Evolutionary conservation across 1,140 invertebrate genomes (phyloP).

Genomic region (Hylaeus volcanicus): DNA sequence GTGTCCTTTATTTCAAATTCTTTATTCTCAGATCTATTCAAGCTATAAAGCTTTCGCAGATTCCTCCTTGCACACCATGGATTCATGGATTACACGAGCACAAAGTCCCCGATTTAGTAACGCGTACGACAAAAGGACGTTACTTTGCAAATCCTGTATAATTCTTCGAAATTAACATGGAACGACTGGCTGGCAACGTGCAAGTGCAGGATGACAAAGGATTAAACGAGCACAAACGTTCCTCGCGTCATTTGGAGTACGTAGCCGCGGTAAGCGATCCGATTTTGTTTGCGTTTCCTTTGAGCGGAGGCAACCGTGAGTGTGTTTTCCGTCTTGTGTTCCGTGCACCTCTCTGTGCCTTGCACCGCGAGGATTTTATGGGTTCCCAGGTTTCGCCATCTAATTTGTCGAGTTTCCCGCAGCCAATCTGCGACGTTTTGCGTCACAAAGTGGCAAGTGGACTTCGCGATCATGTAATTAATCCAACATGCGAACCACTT

Average conservation of each 20-base stretch:
- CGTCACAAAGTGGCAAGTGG: not conserved
- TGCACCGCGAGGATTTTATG: not conserved
- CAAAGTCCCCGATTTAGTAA: too few species aligned
- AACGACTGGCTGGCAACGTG: not conserved
- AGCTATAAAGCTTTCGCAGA: too few species aligned
- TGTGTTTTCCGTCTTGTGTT: slow-evolving; percentile 8
- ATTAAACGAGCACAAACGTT: not conserved
- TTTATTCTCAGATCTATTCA: too few species aligned
- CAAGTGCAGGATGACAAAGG: not conserved
- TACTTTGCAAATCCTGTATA: not conserved
- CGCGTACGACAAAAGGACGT: not conserved
- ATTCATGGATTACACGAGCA: too few species aligned
- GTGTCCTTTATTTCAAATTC: too few species aligned
- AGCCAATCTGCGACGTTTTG: not conserved
- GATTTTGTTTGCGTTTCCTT: slow-evolving; percentile 11
- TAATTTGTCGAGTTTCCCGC: not conserved
- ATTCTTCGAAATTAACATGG: not conserved
- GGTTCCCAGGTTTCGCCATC: not conserved
- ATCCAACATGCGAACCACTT: not conserved
- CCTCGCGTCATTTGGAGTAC: not conserved
- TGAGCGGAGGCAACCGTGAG: not conserved
- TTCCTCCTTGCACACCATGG: too few species aligned
- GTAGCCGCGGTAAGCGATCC: not conserved
- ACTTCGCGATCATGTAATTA: slow-evolving; percentile 2
- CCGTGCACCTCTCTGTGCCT: not conserved